Percentiles rank a stretch among this genome's conserved stretches.
These are phyloP conservation scores for Scrobipalpa costella DNA, from an alignment of 2,888 invertebrate species.

Conservation along the genomic window DNA sequence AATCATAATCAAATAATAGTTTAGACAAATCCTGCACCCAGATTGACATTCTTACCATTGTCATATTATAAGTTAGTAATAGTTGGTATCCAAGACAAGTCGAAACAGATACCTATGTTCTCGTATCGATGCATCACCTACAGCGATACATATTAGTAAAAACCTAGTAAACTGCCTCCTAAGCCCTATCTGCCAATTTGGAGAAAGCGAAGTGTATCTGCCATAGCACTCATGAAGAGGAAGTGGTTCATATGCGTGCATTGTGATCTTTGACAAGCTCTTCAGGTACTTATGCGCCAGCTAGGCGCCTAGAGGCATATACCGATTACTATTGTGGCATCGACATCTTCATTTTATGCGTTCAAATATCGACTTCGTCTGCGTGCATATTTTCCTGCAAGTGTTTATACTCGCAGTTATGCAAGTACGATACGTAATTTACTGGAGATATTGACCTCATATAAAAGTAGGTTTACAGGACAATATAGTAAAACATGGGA, in stretches of 20 bases:
- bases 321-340: background rate
- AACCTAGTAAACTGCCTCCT: background rate
- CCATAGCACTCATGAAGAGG: slow-evolving; percentile 62
- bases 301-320: slow-evolving; percentile 39
- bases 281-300: no score
- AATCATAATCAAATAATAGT: no score
- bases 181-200: slow-evolving; percentile 19
- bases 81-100: no score
- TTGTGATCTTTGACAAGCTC: slow-evolving; percentile 55
- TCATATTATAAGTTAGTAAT: no score
- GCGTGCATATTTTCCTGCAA: no score
- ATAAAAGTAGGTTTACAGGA: no score
- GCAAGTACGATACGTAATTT: no score
- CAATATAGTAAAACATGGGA: no score
- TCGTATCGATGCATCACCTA: background rate
- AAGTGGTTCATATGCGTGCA: slow-evolving; percentile 54
- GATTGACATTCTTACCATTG: no score
- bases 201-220: slow-evolving; percentile 70
- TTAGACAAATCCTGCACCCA: no score
- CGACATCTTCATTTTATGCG: background rate
- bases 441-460: no score
- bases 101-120: background rate
- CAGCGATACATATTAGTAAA: background rate
- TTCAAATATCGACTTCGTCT: background rate
- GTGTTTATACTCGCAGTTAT: no score